Evolutionary conservation across 2,113 vertebrate species (phyloP).

Genomic region (Carassius carassius): DNA sequence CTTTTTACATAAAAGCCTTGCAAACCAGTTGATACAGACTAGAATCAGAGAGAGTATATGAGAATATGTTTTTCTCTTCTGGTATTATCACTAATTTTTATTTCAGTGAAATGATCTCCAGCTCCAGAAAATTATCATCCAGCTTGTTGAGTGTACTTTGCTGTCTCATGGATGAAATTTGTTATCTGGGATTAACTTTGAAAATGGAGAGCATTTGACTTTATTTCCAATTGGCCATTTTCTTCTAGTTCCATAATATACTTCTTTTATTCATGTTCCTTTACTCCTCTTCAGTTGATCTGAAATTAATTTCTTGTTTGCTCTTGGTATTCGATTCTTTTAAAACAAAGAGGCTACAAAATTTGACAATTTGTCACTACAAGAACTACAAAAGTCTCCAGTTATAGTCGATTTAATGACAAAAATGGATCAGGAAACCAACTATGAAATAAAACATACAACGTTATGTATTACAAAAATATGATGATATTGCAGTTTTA

Average conservation of each 20-base stretch:
- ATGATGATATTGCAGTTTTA: neutral
- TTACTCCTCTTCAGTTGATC: neutral
- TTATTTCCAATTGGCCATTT: neutral
- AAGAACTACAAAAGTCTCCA: too few relatives aligned
- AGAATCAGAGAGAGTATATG: conserved; percentile 90
- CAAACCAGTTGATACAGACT: conserved; percentile 99
- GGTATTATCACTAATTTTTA: conserved; percentile 90
- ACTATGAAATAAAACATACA: too few relatives aligned
- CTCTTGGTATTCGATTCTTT: neutral
- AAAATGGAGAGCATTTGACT: conserved; percentile 16
- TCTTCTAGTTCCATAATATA: neutral
- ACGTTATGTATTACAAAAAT: too few relatives aligned
- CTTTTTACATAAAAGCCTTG: conserved; percentile 81
- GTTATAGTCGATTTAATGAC: too few relatives aligned
- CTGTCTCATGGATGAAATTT: conserved; percentile 64
- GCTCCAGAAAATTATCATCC: conserved; percentile 92
- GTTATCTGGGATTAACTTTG: neutral
- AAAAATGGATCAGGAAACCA: too few relatives aligned
- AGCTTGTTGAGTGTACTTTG: conserved; percentile 94
- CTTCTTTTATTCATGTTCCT: neutral
- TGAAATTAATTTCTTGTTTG: neutral
- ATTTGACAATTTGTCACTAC: too few relatives aligned
- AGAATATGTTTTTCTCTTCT: conserved; percentile 82
- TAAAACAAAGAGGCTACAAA: neutral
- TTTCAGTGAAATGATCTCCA: conserved; percentile 95